phyloP scores from a whole-genome alignment of 1,140 invertebrate species.

The Diorhabda carinulata region DNA sequence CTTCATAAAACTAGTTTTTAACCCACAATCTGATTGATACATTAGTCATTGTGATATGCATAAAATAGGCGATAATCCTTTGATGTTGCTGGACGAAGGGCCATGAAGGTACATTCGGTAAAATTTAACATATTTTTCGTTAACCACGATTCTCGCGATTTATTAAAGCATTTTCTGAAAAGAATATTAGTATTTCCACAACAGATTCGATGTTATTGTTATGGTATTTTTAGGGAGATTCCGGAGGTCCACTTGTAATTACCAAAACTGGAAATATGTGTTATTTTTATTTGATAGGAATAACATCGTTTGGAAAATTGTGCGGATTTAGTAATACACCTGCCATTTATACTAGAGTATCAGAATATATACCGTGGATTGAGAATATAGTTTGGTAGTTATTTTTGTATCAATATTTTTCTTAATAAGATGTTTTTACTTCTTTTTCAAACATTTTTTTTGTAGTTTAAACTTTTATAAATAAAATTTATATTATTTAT shows the following conservation, averaged over 20 bases:
- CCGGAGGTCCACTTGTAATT: constrained; percentile 58
- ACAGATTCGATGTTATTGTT: constrained; percentile 2
- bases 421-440: not conserved
- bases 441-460: no score
- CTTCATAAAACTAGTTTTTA: no score
- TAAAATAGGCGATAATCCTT: no score
- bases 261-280: constrained; percentile 52
- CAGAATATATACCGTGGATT: constrained; percentile 58
- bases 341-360: constrained; percentile 57
- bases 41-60: no score
- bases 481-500: no score
- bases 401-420: not conserved
- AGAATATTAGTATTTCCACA: not conserved
- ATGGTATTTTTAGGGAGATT: constrained; percentile 56
- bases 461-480: no score
- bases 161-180: not conserved
- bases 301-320: constrained; percentile 56
- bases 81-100: no score
- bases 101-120: not conserved
- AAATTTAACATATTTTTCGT: not conserved
- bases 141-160: not conserved
- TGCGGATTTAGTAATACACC: constrained; percentile 53
- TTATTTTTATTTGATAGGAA: constrained; percentile 52
- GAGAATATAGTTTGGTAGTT: constrained; percentile 47
- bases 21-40: no score